Evolutionary conservation across 2,888 invertebrate species (phyloP), one percentile per base, ranked within the genome.

Genomic region (Liopterus haemorrhoidalis): DNA sequence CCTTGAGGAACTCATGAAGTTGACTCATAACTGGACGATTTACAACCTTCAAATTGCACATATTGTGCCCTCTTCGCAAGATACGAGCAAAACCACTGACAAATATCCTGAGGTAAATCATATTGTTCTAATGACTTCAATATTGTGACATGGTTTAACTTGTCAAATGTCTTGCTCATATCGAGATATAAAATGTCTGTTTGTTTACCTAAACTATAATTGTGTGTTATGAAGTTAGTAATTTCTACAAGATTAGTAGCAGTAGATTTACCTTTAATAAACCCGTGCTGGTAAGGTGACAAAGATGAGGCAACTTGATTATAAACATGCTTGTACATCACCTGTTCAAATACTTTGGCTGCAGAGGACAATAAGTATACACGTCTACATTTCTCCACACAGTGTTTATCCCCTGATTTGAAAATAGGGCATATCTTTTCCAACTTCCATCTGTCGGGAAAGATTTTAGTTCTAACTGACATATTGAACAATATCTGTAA

Each of bases 291-390:
- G 2, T 16, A 20, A 5, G 31, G 24, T 0, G 15, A 24, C 8
- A 48, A 21, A 18, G 21, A 8, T 11, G 39, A 38, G n/a, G 33
- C 6, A 15, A 32, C 31, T 12, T 38, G 45, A 2, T 37, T 22
- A 16, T 42, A 25, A 20, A 55, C 18, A 30, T 51, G 51, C 2
- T 12, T 39, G 22, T 48, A 37, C 2, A 51, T 33, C 4, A 54
- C 24, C 35, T 49, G 49, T 40, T 54, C 52, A 19, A 52, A 47
- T 9, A 54, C 39, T 45, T 54, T 52, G 9, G 51, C 42, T 1
- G 52, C 12, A 22, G 39, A 44, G n/a, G 45, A 44, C 5, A 50
- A 44, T 16, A 49, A 25, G 1, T 48, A 44, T 14, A 54, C 51
- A 11, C 50, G 50, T 40, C 49, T 43, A 40, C 49, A 50, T 35